Conservation (phyloP, 2,888 invertebrate genomes). For the Panopea generosa region DNA sequence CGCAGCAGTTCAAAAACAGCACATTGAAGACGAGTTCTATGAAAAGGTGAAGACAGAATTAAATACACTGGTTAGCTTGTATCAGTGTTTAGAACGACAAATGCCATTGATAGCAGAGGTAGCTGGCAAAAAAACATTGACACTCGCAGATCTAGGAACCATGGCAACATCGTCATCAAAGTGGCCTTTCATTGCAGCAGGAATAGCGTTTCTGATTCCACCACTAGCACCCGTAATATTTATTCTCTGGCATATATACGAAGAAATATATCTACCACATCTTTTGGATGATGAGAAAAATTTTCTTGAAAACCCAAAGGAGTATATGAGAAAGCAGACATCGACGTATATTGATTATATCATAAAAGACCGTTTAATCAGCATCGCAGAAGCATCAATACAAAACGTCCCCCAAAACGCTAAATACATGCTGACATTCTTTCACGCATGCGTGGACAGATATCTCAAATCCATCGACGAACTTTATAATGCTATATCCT, state of each 20-base stretch:
- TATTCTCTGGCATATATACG: constrained; percentile 8
- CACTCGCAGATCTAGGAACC: background rate
- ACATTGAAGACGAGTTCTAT: background rate
- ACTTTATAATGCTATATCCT: background rate
- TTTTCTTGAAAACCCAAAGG: background rate
- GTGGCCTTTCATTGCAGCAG: background rate
- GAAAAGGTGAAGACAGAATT: background rate
- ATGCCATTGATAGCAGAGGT: background rate
- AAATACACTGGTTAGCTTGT: background rate
- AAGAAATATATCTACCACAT: background rate
- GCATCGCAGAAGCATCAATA: background rate
- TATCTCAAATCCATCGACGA: constrained; percentile 3
- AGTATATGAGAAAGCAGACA: constrained; percentile 5
- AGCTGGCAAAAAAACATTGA: background rate
- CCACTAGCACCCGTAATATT: constrained; percentile 8
- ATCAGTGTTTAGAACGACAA: background rate
- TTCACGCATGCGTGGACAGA: constrained; percentile 1
- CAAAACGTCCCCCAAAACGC: constrained; percentile 11
- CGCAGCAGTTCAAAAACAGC: background rate
- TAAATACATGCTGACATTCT: constrained; percentile 5
- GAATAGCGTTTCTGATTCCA: background rate
- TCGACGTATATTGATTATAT: background rate
- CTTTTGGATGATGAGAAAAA: background rate
- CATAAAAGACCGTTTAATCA: background rate
- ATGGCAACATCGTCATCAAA: background rate